Conservation (phyloP, 2,797 vertebrate species). For the Argya squamiceps region DNA sequence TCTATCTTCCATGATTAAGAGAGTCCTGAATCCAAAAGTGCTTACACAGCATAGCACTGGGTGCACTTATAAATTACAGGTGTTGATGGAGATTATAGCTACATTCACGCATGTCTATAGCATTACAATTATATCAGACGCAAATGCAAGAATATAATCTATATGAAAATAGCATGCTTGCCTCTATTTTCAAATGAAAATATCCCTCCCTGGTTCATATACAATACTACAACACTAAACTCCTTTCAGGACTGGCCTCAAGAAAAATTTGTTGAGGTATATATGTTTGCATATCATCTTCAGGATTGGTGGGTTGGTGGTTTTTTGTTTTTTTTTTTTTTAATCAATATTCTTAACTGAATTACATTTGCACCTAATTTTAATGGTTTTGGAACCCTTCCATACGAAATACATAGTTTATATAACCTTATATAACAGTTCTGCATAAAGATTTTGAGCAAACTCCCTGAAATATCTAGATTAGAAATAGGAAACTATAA, state of each 20-base stretch:
- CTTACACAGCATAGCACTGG: not conserved
- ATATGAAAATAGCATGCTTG: not conserved
- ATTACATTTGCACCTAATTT: not conserved
- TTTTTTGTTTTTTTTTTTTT: too few species aligned
- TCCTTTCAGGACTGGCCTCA: not conserved
- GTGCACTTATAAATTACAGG: not conserved
- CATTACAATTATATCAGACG: not conserved
- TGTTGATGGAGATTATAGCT: not conserved
- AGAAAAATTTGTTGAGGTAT: not conserved
- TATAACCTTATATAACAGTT: not conserved
- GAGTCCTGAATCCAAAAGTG: not conserved
- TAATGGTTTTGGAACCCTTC: not conserved
- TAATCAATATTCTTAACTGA: not conserved
- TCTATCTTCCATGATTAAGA: not conserved
- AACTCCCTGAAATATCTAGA: not conserved
- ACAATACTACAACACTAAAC: not conserved
- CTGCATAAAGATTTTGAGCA: not conserved
- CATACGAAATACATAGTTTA: not conserved
- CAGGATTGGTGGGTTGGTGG: fast-evolving
- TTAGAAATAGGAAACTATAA: not conserved
- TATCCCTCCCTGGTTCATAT: not conserved
- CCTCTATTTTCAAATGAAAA: not conserved
- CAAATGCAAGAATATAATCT: not conserved
- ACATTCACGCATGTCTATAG: not conserved
- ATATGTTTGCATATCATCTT: not conserved